Base-by-base conservation (phyloP, 2,888 invertebrate genomes). In the Drosophila birchii region DNA sequence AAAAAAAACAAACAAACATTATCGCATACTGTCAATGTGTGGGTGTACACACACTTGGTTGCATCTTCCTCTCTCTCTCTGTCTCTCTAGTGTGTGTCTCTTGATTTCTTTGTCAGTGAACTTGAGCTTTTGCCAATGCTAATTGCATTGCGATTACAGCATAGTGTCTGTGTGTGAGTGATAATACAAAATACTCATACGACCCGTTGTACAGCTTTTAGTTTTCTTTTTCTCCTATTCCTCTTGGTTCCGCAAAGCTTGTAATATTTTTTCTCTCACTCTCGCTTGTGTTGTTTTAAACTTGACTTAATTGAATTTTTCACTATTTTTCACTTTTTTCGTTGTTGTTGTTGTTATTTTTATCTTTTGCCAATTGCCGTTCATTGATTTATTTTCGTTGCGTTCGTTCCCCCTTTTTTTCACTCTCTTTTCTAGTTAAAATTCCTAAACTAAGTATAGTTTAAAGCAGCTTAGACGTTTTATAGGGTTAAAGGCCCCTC, bases 121-220 rank as follows among this genome's bases (percentile, higher is more conserved):
- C 88, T 89, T 88, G 83, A 87, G 89, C 89, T 89, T 87, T 86
- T 82, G 67, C 78, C 75, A 78, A 56, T 76, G 85, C 88, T 86
- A 86, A 89, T 86, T 86, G 89, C 85, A 87, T 84, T 88, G 88
- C 88, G 86, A 88, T 87, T 89, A 86, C 87, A 84, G 81, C 85
- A 84, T 80, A 81, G 67, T 67, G 75, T 66, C 54, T 3, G 57
- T 62, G 45, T 69, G 76, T 85, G 63, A 80, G 81, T 76, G 88
- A 84, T 87, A 84, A 81, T 81, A 85, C 81, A 67, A 44, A 86
- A 71, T 59, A 74, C 74, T 74, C 60, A 74, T 73, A 78, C 70
- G 67, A 63, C 74, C 47, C 58, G 75, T 64, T 59, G 76, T 54
- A 26, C 63, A 67, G 60, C 63, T 64, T 66, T 73, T 53, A 57